phyloP scores from a whole-genome alignment of 2,888 invertebrate genomes.

The Nomada ferruginata region DNA sequence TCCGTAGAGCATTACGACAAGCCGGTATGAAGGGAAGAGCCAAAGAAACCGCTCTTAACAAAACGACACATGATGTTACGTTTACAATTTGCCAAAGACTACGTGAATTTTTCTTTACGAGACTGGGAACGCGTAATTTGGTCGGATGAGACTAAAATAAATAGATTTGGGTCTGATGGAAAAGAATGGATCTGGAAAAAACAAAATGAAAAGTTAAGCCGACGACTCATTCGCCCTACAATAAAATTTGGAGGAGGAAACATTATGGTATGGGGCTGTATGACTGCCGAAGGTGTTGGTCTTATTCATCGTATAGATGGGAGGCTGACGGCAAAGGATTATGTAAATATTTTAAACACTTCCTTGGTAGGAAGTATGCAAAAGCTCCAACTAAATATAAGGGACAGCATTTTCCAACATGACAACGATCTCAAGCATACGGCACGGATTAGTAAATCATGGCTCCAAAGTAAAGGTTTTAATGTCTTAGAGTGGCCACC shows the following conservation, averaged over 20 bases:
- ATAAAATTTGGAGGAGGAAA: slow-evolving; percentile 1
- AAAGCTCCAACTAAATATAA: not conserved
- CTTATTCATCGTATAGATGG: slow-evolving; percentile 2
- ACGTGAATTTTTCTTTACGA: slow-evolving; percentile 1
- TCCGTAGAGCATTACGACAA: too few species aligned
- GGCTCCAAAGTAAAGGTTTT: slow-evolving; percentile 3
- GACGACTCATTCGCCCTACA: too few species aligned
- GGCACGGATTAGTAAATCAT: slow-evolving; percentile 8
- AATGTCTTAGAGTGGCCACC: slow-evolving; percentile 1
- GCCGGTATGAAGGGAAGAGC: too few species aligned
- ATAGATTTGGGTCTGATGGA: not conserved
- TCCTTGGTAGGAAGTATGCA: not conserved
- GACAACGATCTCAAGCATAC: slow-evolving; percentile 3
- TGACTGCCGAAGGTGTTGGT: slow-evolving; percentile 2
- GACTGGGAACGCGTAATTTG: slow-evolving; percentile 13
- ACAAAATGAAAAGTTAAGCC: too few species aligned
- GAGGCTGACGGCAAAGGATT: slow-evolving; percentile 9
- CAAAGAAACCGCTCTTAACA: slow-evolving; percentile 9
- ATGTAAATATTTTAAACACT: slow-evolving; percentile 11
- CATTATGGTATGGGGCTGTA: slow-evolving; percentile 1
- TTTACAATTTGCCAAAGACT: slow-evolving; percentile 15
- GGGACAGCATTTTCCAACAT: not conserved
- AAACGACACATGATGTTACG: slow-evolving; percentile 7
- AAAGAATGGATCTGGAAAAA: too few species aligned
- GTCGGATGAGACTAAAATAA: not conserved